These are phyloP conservation scores for Noctua pronuba DNA, from an alignment of 2,888 invertebrate species.

Conservation along the genomic window DNA sequence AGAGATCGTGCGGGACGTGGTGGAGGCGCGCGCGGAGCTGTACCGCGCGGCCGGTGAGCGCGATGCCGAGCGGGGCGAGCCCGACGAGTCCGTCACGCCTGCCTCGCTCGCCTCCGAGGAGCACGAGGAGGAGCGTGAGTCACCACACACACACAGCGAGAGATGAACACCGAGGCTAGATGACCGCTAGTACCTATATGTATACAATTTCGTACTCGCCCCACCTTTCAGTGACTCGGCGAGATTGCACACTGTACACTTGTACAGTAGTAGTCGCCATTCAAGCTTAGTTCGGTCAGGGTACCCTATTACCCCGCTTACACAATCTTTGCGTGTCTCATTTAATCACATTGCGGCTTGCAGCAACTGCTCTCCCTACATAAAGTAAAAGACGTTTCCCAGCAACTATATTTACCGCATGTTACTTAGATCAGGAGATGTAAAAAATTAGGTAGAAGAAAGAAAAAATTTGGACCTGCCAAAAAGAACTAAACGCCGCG, in stretches of 20 bases:
- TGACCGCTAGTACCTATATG: background rate
- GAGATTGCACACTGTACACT: background rate
- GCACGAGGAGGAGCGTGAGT: constrained; percentile 72
- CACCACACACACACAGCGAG: background rate
- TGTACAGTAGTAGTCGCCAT: too few species aligned
- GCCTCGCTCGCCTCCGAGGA: constrained; percentile 70
- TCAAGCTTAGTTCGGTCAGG: background rate
- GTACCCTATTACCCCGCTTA: background rate
- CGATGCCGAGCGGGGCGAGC: constrained; percentile 67
- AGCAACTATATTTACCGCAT: background rate
- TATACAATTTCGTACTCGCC: background rate
- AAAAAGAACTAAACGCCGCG: background rate
- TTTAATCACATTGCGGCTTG: background rate
- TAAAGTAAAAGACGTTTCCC: background rate
- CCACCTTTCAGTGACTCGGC: background rate
- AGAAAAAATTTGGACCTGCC: background rate
- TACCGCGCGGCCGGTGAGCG: constrained; percentile 86
- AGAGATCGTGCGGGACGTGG: constrained; percentile 95
- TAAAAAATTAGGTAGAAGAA: background rate
- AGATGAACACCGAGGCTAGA: background rate
- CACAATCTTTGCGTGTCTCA: background rate
- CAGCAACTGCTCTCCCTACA: background rate
- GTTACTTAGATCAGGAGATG: background rate
- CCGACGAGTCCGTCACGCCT: constrained; percentile 74
- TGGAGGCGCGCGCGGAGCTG: constrained; percentile 93